phyloP scores from a whole-genome alignment of 1,140 invertebrate genomes.

The Teleopsis dalmanni region DNA sequence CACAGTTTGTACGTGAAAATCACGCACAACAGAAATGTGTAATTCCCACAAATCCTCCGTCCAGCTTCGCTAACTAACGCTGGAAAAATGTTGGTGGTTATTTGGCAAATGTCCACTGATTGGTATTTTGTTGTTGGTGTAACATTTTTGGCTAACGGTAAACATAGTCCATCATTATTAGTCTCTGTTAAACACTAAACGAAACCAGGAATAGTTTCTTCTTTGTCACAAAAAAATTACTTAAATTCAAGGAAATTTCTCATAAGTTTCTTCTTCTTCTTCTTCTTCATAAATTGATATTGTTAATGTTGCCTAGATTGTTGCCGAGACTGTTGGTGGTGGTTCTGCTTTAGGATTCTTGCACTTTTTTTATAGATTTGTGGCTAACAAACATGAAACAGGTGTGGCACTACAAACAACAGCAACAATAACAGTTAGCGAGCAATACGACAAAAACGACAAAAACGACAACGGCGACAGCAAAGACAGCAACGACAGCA shows the following conservation, averaged over 20 bases:
- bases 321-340: neutral
- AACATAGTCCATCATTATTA: conserved; percentile 43
- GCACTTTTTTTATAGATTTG: no score
- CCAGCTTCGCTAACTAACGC: no score
- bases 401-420: conserved; percentile 33
- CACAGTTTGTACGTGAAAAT: no score
- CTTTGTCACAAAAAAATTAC: no score
- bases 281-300: no score
- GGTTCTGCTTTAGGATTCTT: no score
- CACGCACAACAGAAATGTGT: no score
- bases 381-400: conserved; percentile 43
- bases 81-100: no score
- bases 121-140: neutral
- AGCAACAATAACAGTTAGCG: neutral
- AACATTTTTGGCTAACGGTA: conserved; percentile 24
- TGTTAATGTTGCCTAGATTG: neutral
- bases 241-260: no score
- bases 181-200: neutral
- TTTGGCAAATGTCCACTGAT: conserved; percentile 7
- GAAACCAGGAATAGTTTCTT: neutral
- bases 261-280: no score
- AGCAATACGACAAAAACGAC: conserved; percentile 14
- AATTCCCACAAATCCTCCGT: no score
- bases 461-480: neutral
- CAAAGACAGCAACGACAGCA: neutral